Conservation (phyloP, 2,888 invertebrate genomes). For the Tyria jacobaeae region DNA sequence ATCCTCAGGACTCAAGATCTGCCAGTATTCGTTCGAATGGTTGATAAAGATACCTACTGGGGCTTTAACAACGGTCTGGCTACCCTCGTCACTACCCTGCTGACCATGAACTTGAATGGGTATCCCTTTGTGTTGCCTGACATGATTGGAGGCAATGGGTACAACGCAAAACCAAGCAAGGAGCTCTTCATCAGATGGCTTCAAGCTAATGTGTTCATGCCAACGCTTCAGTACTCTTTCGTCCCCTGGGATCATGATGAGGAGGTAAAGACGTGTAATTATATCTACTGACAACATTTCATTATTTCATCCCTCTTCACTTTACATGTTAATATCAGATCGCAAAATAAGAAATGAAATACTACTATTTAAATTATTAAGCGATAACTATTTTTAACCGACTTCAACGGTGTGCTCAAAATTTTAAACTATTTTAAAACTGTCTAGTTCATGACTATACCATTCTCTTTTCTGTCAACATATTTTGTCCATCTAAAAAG, state of each 20-base stretch:
- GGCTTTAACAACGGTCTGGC: slow-evolving; percentile 89
- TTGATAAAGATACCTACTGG: slow-evolving; percentile 92
- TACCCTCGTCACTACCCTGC: slow-evolving; percentile 90
- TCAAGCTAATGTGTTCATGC: slow-evolving; percentile 92
- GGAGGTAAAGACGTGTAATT: slow-evolving; percentile 71
- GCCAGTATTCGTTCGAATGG: slow-evolving; percentile 91
- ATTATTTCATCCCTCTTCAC: too few species aligned
- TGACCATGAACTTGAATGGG: slow-evolving; percentile 88
- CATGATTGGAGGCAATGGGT: slow-evolving; percentile 91
- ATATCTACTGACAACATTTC: too few species aligned
- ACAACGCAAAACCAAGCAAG: slow-evolving; percentile 84
- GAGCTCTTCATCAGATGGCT: slow-evolving; percentile 92
- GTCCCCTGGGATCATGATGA: slow-evolving; percentile 92
- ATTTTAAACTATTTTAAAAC: too few species aligned
- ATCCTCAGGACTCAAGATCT: slow-evolving; percentile 88
- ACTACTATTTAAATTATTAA: too few species aligned
- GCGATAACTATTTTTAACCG: too few species aligned
- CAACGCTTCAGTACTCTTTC: slow-evolving; percentile 92
- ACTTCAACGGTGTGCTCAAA: too few species aligned
- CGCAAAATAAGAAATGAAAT: too few species aligned
- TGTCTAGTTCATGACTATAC: too few species aligned
- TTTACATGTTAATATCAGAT: too few species aligned
- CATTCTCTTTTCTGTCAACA: too few species aligned
- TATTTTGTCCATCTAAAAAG: too few species aligned
- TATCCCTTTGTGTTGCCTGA: slow-evolving; percentile 92